These are phyloP conservation scores for Pachycephala philippinensis DNA, from an alignment of 2,113 vertebrate genomes.

Conservation along the genomic window DNA sequence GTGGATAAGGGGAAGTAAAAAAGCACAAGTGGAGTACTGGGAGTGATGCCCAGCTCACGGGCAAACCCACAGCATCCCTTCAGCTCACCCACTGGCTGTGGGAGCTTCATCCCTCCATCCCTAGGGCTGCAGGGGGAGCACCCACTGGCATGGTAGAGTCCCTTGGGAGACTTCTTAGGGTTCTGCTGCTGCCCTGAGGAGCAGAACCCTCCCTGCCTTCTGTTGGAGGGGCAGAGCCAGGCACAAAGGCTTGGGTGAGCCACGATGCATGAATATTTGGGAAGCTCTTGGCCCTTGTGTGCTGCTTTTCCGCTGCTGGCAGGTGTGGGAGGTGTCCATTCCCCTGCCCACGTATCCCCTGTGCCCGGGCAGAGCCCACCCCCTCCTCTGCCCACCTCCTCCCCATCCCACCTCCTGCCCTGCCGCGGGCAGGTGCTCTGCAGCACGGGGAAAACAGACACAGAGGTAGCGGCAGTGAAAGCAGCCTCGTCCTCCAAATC, in stretches of 20 bases:
- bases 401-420: neutral
- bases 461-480: neutral
- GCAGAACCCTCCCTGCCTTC: neutral
- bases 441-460: neutral
- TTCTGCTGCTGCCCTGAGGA: neutral
- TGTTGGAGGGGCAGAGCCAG: neutral
- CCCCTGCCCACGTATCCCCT: rapidly evolving
- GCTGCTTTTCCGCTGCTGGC: neutral
- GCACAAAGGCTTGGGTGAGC: neutral
- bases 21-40: rapidly evolving
- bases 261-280: rapidly evolving
- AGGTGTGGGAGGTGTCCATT: neutral
- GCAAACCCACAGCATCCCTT: neutral
- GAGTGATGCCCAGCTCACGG: rapidly evolving
- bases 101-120: neutral
- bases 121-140: neutral
- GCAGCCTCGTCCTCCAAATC: neutral
- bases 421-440: neutral
- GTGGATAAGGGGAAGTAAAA: neutral
- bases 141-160: rapidly evolving
- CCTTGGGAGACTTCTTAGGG: neutral
- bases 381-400: neutral
- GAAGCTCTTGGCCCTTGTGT: neutral
- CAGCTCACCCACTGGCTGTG: rapidly evolving
- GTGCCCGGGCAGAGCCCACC: neutral